Evolutionary conservation across 2,888 invertebrate species (phyloP), one percentile per base, ranked within the genome.

Genomic region (Perdita meconis): DNA sequence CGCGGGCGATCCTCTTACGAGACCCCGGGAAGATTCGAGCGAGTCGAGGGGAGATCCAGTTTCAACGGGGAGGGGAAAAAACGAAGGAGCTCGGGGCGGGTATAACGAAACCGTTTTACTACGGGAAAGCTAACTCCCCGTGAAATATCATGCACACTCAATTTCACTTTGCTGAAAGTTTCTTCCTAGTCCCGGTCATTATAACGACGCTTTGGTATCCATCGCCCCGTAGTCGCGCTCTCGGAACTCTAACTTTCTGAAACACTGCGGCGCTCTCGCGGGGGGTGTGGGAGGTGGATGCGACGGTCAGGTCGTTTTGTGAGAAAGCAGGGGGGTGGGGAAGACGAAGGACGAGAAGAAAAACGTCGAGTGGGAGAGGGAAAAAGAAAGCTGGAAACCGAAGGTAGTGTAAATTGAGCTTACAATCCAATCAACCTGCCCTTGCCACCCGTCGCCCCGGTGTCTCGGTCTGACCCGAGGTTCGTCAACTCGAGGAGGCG

Each of bases 321-420:
- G 47, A 47, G 3, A 47, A 47, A 10, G n/a, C n/a, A n/a, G n/a
- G n/a, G n/a, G n/a, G n/a, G n/a, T n/a, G n/a, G n/a, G n/a, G n/a
- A n/a, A n/a, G n/a, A n/a, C n/a, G n/a, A n/a, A n/a, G n/a, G n/a
- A n/a, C n/a, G n/a, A 22, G 47, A 22, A 19, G 19, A 47, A 47
- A 19, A 47, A 47, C 10, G 47, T 8, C 8, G 0, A n/a, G n/a
- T n/a, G 47, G 19, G 22, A 19, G 12, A 13, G 51, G 36, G 59
- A 65, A 77, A 74, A 78, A 36, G 60, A 68, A 68, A 75, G 40
- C 47, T 51, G 30, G 55, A 69, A 76, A 74, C 72, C 76, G 86
- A 86, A 88, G 87, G 85, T 80, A 87, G 86, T 87, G 89, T 88
- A 91, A 90, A 91, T 91, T 90, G 91, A 91, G 91, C 90, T 90